Evolutionary conservation across 2,888 invertebrate genomes (phyloP).

Genomic region (Sclerodermus sp.): DNA sequence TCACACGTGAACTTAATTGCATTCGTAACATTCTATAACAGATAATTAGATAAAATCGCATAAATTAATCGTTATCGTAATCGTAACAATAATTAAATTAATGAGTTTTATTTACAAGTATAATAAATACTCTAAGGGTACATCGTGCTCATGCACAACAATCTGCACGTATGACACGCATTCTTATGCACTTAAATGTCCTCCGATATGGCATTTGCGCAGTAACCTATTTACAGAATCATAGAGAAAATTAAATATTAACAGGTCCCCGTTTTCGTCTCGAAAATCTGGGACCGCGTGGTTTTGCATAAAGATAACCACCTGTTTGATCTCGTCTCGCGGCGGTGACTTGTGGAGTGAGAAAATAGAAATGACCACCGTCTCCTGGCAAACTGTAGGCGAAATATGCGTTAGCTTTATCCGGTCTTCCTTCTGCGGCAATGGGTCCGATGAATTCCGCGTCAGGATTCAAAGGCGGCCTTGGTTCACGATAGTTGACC

Average conservation of each 20-base stretch:
- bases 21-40: constrained; percentile 20
- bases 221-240: constrained; percentile 17
- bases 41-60: constrained; percentile 15
- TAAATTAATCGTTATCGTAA: constrained; percentile 32
- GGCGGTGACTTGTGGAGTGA: constrained; percentile 69
- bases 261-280: constrained; percentile 35
- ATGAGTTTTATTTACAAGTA: constrained; percentile 46
- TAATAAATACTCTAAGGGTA: constrained; percentile 48
- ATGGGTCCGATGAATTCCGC: constrained; percentile 62
- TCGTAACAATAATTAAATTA: constrained; percentile 32
- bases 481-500: constrained; percentile 65
- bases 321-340: constrained; percentile 43
- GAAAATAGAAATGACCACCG: constrained; percentile 77
- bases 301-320: constrained; percentile 41
- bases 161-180: constrained; percentile 31
- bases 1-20: constrained; percentile 23
- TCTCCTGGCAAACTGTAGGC: constrained; percentile 76
- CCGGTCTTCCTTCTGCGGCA: constrained; percentile 23
- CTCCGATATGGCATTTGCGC: constrained; percentile 32
- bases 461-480: constrained; percentile 63
- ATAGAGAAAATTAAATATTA: neutral
- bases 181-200: constrained; percentile 11
- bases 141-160: constrained; percentile 9
- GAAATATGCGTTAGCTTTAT: constrained; percentile 64
- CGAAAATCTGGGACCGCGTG: constrained; percentile 38